phyloP scores from a whole-genome alignment of 2,888 invertebrate species.

The Allygus modestus region DNA sequence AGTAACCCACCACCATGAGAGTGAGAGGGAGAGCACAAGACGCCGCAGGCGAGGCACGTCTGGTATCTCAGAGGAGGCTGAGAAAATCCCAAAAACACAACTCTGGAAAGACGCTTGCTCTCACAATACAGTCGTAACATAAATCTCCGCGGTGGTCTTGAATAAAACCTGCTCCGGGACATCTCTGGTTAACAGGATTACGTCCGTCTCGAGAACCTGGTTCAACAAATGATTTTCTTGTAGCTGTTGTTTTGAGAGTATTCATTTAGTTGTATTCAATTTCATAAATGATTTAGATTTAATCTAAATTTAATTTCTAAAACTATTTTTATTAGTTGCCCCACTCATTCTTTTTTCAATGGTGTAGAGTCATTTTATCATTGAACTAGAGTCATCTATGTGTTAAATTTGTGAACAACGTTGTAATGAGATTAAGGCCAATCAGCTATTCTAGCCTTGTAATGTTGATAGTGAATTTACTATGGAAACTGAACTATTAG shows the following conservation, averaged over 20 bases:
- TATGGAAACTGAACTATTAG: no score
- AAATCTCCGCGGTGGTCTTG: slow-evolving; percentile 24
- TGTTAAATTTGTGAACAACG: no score
- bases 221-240: slow-evolving; percentile 2
- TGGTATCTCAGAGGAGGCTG: background rate
- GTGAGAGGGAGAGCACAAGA: background rate
- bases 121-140: slow-evolving; percentile 31
- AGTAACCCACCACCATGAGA: background rate
- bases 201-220: background rate
- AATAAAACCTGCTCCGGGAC: slow-evolving; percentile 9
- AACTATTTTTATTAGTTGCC: no score
- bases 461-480: no score
- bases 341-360: no score
- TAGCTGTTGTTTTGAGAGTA: background rate
- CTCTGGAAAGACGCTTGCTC: background rate
- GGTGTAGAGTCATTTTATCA: no score
- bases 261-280: no score
- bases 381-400: no score
- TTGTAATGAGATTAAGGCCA: no score
- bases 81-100: slow-evolving; percentile 22
- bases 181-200: background rate
- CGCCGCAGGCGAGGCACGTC: background rate
- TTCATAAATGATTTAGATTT: no score
- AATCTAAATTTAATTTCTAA: no score
- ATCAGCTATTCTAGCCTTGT: no score